Conservation (phyloP, 2,888 invertebrate genomes). For the Coenonympha arcania region DNA sequence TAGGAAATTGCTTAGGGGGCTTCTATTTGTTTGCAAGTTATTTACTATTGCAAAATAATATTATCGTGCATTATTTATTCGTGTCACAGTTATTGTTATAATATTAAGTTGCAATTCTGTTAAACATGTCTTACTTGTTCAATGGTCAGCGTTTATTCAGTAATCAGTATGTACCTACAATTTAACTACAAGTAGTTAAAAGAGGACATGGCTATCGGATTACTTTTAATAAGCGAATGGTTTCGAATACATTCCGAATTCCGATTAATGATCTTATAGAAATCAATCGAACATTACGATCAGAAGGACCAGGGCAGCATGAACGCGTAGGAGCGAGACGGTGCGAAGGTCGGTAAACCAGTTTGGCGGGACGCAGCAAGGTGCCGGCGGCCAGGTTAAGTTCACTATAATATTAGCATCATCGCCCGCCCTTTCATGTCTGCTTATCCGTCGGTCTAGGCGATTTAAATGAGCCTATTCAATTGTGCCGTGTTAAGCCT, state of each 20-base stretch:
- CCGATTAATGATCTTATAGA: conserved; percentile 48
- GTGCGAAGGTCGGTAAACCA: conserved; percentile 68
- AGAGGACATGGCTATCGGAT: background rate
- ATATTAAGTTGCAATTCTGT: too few relatives aligned
- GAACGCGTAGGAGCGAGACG: conserved; percentile 50
- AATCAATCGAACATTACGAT: conserved; percentile 59
- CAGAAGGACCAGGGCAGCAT: conserved; percentile 59
- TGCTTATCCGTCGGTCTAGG: conserved; percentile 62
- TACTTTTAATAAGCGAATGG: background rate
- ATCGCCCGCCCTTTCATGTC: conserved; percentile 68
- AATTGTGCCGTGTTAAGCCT: conserved; percentile 42
- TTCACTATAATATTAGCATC: conserved; percentile 68
- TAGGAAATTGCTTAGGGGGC: too few relatives aligned
- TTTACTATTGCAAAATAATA: too few relatives aligned
- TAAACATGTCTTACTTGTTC: too few relatives aligned
- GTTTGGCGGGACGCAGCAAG: conserved; percentile 67
- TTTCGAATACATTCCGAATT: conserved; percentile 19
- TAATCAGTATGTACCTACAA: too few relatives aligned
- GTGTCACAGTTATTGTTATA: too few relatives aligned
- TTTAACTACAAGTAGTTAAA: background rate
- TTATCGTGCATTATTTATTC: too few relatives aligned
- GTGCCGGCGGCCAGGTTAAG: conserved; percentile 68
- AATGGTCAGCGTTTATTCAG: too few relatives aligned
- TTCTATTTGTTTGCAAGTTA: too few relatives aligned
- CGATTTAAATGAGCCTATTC: conserved; percentile 64